Conservation (phyloP, 2,888 invertebrate genomes). For the Drosophila algonquin region DNA sequence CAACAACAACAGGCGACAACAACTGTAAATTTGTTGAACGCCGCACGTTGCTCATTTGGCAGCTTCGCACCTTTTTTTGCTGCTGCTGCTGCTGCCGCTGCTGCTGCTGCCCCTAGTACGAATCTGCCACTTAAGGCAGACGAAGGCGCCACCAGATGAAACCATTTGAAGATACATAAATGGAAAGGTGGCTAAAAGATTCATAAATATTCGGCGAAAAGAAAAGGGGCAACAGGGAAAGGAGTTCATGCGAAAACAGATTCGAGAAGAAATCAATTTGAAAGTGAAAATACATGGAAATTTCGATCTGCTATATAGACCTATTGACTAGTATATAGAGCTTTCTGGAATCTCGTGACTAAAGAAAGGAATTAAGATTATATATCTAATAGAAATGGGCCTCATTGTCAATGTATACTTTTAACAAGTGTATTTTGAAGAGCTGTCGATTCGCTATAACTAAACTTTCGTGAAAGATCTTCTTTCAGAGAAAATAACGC, state of each 20-base stretch:
- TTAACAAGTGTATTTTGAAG: too few relatives aligned
- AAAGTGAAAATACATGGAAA: neutral
- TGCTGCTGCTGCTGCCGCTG: neutral
- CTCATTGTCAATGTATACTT: too few relatives aligned
- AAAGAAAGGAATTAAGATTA: too few relatives aligned
- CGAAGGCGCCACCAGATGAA: conserved; percentile 26
- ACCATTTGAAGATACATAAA: neutral
- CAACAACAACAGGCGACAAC: conserved; percentile 45
- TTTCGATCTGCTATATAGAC: too few relatives aligned
- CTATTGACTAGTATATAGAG: too few relatives aligned
- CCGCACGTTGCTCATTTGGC: conserved; percentile 78
- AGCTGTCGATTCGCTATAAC: too few relatives aligned
- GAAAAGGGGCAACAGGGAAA: neutral
- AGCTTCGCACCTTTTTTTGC: conserved; percentile 72
- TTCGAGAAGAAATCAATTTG: neutral
- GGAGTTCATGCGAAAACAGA: neutral
- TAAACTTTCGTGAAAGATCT: too few relatives aligned
- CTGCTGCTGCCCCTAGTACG: conserved; percentile 13
- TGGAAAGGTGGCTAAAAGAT: neutral
- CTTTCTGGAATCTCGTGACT: too few relatives aligned
- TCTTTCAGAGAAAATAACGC: too few relatives aligned
- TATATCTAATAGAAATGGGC: too few relatives aligned
- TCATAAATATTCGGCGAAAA: neutral
- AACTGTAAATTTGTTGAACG: conserved; percentile 74
- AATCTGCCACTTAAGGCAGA: conserved; percentile 35